Percentiles rank a stretch among this genome's conserved stretches.
phyloP scores from a whole-genome alignment of 2,797 vertebrate genomes.

The Trichosurus vulpecula region DNA sequence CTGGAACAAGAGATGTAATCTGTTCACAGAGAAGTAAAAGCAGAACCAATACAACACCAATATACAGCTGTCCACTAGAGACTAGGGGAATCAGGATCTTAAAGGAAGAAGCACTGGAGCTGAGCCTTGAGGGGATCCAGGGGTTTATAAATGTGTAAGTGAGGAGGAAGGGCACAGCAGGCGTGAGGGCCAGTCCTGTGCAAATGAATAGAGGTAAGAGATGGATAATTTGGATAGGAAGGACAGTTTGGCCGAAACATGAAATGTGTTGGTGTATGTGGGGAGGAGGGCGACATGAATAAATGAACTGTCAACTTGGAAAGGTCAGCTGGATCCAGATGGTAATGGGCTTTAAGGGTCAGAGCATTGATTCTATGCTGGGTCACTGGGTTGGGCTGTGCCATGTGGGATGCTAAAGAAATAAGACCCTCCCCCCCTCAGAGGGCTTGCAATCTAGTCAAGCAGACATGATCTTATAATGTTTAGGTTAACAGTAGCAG shows the following conservation, averaged over 20 bases:
- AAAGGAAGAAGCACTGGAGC: neutral
- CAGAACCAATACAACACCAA: neutral
- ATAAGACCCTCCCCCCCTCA: neutral
- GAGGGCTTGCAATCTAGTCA: neutral
- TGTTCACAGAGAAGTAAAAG: neutral
- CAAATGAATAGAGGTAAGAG: neutral
- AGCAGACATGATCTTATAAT: neutral
- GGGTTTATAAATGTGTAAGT: neutral
- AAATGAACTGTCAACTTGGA: neutral
- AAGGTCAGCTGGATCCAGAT: neutral
- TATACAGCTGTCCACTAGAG: neutral
- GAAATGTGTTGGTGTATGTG: neutral
- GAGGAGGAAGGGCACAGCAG: neutral
- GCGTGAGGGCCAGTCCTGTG: neutral
- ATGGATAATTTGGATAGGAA: neutral
- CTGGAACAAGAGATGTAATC: neutral
- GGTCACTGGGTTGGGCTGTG: neutral
- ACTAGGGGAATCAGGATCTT: neutral
- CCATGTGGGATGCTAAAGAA: neutral
- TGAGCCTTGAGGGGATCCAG: neutral
- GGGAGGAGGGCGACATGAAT: neutral
- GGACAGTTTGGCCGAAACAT: neutral
- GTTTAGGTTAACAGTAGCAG: neutral
- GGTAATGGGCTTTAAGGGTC: neutral
- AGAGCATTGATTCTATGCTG: neutral